Evolutionary conservation across 2,888 invertebrate species (phyloP).

Genomic region (Druceiella hillmani): DNA sequence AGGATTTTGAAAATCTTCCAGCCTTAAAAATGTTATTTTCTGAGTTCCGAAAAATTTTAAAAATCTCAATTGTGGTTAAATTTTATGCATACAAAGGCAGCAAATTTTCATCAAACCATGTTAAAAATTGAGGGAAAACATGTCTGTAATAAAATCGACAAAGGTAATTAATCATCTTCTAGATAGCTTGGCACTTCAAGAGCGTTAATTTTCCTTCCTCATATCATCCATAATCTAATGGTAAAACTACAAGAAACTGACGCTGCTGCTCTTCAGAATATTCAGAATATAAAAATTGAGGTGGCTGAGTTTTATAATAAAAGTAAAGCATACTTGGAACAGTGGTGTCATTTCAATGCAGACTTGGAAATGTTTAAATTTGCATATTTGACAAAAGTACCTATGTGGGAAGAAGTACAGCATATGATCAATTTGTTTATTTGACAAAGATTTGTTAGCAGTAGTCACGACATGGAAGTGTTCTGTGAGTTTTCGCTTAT

Average conservation of each 20-base stretch:
- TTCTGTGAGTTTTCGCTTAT: constrained; percentile 27
- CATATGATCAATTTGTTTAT: constrained; percentile 21
- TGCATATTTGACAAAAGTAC: constrained; percentile 22
- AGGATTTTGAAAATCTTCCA: no score
- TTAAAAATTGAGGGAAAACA: constrained; percentile 21
- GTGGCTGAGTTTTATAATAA: constrained; percentile 15
- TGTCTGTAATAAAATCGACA: constrained; percentile 23
- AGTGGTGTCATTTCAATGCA: constrained; percentile 10
- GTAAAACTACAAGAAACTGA: constrained; percentile 13
- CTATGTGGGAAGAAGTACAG: constrained; percentile 25
- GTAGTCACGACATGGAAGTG: constrained; percentile 23
- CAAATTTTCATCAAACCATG: constrained; percentile 22
- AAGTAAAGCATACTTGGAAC: constrained; percentile 17
- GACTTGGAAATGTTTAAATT: constrained; percentile 15
- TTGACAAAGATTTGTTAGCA: constrained; percentile 20
- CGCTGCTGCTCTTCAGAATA: no score
- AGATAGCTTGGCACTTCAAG: constrained; percentile 22
- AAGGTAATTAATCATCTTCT: constrained; percentile 25
- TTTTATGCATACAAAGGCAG: constrained; percentile 21
- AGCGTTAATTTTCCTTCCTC: no score
- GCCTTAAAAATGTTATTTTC: no score
- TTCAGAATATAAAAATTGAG: constrained; percentile 15
- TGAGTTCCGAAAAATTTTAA: no score
- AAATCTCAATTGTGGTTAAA: constrained; percentile 17
- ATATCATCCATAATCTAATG: constrained; percentile 17